Evolutionary conservation across 2,888 invertebrate genomes (phyloP), one percentile per base, ranked within the genome.

Genomic region (Eupsilia transversa): DNA sequence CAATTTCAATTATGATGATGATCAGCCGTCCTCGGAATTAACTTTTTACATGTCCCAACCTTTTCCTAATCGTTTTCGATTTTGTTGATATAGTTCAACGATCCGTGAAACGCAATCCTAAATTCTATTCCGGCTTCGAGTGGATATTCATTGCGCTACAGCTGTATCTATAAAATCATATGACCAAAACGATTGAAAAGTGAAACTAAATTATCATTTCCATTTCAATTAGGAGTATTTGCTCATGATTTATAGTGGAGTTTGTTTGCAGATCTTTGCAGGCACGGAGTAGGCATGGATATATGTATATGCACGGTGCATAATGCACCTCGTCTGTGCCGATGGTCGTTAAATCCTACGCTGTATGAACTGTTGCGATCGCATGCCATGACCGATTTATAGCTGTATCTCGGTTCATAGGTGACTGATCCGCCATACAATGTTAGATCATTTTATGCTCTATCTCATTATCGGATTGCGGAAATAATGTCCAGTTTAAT

Each of bases 321-420:
- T 82, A 84, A 87, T 86, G 87, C 85, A 87, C 80, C 73, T 77
- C 72, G 73, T 74, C 79, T 81, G 74, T 81, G 49, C 69, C 56
- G 63, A 80, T 80, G 69, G 85, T 86, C 83, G 89, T 90, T 88
- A 84, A 88, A 88, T 87, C 87, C 88, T 88, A 88, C 86, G 88
- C 88, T 86, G 84, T 88, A 86, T 88, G 87, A 88, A 86, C 86
- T 91, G 89, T 88, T 86, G 85, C 87, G 88, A 87, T 89, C 85
- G 83, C 86, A 86, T 87, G 86, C 89, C 89, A 89, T 92, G 93
- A 91, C 90, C 91, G 91, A 91, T 94, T 92, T 90, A 93, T 91
- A 83, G 88, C 77, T 57, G 67, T 77, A 83, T 46, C 81, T 82
- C 82, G 82, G 92, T 92, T 92, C 91, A 93, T 89, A 92, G 92